phyloP scores from a whole-genome alignment of 1,140 invertebrate species.

The Hestina assimilis region DNA sequence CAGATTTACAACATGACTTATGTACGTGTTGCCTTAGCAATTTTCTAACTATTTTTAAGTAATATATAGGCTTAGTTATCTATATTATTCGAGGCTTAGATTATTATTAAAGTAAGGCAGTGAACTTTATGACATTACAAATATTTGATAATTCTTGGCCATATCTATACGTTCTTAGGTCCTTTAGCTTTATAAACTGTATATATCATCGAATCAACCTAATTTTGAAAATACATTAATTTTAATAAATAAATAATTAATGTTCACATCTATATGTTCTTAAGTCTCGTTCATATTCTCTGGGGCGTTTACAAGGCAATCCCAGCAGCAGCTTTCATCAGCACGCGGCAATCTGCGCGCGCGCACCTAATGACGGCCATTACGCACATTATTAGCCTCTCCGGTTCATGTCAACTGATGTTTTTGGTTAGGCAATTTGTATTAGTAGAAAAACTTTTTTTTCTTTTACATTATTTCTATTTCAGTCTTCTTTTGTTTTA shows the following conservation, averaged over 20 bases:
- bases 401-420: conserved; percentile 48
- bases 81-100: no score
- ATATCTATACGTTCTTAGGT: no score
- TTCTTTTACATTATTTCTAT: not conserved
- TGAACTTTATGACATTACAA: no score
- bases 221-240: not conserved
- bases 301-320: conserved; percentile 65
- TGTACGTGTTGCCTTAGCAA: no score
- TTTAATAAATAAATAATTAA: not conserved
- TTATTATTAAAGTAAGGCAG: no score
- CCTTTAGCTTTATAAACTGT: no score
- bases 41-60: no score
- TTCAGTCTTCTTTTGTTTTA: not conserved
- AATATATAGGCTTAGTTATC: no score
- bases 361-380: conserved; percentile 62
- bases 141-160: no score
- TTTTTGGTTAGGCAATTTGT: conserved; percentile 31
- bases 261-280: conserved; percentile 35
- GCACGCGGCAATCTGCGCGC: conserved; percentile 53
- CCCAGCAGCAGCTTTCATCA: conserved; percentile 64
- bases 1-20: no score
- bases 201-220: no score
- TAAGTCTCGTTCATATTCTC: conserved; percentile 27
- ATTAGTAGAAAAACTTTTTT: not conserved
- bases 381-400: conserved; percentile 62